Evolutionary conservation across 2,113 vertebrate species (phyloP), one percentile per base, ranked within the genome.

Genomic region (Solea senegalensis): DNA sequence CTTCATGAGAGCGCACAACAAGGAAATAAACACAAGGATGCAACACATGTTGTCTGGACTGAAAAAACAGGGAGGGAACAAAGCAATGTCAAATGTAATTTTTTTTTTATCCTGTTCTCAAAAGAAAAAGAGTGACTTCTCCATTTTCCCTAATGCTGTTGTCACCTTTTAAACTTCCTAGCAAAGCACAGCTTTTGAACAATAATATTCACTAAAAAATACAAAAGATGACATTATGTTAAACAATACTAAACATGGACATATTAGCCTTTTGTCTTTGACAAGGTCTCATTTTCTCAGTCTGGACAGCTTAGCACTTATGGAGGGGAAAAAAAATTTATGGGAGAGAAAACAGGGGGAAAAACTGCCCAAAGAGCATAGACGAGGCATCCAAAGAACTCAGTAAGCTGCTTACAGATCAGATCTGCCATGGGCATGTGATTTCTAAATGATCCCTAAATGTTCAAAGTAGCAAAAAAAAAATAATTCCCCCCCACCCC

Each of bases 321-420:
- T 21, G 4, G 59, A 62, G 63, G 8, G 13, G 21, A 1, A 27
- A 69, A 67, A 71, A 88, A 83, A 58, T 43, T 64, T 65, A 81
- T 79, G 66, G 46, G 57, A 65, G 74, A 70, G 60, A 77, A 64
- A 69, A 66, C 54, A 41, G 64, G 63, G 43, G 63, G 70, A 85
- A 71, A 87, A 88, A 72, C 61, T 76, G 48, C 73, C 65, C 48
- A 85, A 82, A 87, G 85, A 88, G 83, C 80, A 76, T 86, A 88
- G 88, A 88, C 85, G 41, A 92, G 89, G 91, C 91, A 94, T 94
- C 82, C 83, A 89, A 94, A 84, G 92, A 94, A 93, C 92, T 93
- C 90, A 15, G 79, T 94, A 94, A 94, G 92, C 92, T 81, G 88
- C 91, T 94, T 93, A 94, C 76, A 84, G 82, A 90, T 82, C 87